Conservation (phyloP, 2,888 invertebrate genomes). For the Fragum fragum region DNA sequence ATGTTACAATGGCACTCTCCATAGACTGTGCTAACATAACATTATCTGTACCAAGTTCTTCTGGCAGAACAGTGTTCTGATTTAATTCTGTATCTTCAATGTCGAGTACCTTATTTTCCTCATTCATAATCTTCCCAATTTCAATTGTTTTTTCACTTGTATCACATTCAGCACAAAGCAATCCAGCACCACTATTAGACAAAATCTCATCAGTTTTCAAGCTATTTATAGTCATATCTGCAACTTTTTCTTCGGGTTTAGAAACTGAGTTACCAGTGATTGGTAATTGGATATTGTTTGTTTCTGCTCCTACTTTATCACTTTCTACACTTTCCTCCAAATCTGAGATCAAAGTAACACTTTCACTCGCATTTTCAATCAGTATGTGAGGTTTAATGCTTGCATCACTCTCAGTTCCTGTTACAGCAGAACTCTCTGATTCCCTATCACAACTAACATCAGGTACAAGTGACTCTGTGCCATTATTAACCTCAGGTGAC, state of each 20-base stretch:
- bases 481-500: background rate
- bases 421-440: constrained; percentile 9
- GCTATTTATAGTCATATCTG: background rate
- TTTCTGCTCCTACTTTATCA: background rate
- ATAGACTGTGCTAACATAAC: no score
- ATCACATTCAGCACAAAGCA: constrained; percentile 8
- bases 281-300: no score
- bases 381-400: constrained; percentile 50
- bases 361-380: constrained; percentile 32
- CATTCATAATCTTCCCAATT: no score
- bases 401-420: constrained; percentile 35
- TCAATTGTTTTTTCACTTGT: constrained; percentile 32
- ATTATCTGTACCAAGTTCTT: no score
- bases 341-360: constrained; percentile 17
- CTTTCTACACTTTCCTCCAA: constrained; percentile 27
- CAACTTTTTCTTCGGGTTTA: no score
- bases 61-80: no score
- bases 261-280: no score
- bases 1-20: background rate
- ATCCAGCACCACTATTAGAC: constrained; percentile 7
- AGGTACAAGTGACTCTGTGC: background rate
- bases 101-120: no score
- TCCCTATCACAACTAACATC: background rate
- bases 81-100: no score
- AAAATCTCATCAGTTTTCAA: background rate